A percentile compares a stretch with the other conserved stretches of the same genome.
Evolutionary conservation across 2,888 invertebrate genomes (phyloP).

Genomic region (Rhingia rostrata): DNA sequence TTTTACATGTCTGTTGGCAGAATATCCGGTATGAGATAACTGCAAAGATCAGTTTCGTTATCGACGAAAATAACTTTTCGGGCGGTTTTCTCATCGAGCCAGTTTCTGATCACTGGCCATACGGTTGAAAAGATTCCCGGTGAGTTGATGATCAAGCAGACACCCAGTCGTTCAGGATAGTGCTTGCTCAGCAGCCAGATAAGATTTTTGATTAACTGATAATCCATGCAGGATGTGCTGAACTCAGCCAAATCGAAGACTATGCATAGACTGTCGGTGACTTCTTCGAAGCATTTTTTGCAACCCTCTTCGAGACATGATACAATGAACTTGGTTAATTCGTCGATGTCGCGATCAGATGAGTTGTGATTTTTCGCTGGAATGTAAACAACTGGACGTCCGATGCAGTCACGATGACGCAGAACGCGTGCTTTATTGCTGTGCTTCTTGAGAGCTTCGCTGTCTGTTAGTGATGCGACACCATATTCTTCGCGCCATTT

Average conservation of each 20-base stretch:
- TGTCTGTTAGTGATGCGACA: conserved; percentile 85
- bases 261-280: conserved; percentile 90
- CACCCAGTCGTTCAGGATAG: conserved; percentile 90
- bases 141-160: conserved; percentile 90
- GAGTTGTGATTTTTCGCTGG: conserved; percentile 89
- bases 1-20: conserved; percentile 87
- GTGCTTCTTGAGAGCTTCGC: conserved; percentile 85
- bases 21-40: conserved; percentile 90
- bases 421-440: conserved; percentile 88
- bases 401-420: conserved; percentile 88
- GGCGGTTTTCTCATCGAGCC: conserved; percentile 91
- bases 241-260: conserved; percentile 90
- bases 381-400: conserved; percentile 90
- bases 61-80: conserved; percentile 89
- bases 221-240: conserved; percentile 90
- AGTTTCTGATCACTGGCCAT: conserved; percentile 90
- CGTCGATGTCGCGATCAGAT: conserved; percentile 89
- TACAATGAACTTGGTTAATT: conserved; percentile 90
- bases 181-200: conserved; percentile 90
- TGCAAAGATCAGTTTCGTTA: conserved; percentile 88
- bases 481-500: conserved; percentile 91
- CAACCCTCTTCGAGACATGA: conserved; percentile 90
- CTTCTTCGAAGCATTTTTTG: conserved; percentile 90
- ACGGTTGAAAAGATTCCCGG: conserved; percentile 90
- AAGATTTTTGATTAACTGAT: conserved; percentile 90